Base-by-base conservation (phyloP, 2,888 invertebrate genomes). In the Nudaria mundana region DNA sequence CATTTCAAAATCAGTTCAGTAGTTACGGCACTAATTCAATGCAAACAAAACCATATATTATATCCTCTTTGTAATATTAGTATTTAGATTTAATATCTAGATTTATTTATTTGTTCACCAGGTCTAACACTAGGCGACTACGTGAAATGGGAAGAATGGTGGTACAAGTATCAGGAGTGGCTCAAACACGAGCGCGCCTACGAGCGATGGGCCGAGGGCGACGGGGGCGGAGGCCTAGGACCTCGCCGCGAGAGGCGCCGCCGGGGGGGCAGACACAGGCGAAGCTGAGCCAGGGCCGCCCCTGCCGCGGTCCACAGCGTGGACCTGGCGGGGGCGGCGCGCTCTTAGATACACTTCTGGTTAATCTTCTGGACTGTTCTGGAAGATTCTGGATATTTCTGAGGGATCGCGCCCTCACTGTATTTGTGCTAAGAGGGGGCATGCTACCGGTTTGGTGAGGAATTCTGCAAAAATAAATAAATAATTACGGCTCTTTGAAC, bases 61-160 rank as follows among this genome's bases (percentile, higher is more conserved):
- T 6, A 20, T 7, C 20, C 7, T 20, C 7, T 2, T 5, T 7
- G 5, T 20, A 20, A 1, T 3, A 20, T 3, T 7, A 20, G 20
- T 5, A 5, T 2, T n/a, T 2, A 10, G n/a, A 26, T 13, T 7
- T 12, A 26, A 13, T 11, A 15, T 11, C 10, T 36, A 22, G 5
- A n/a, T 5, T n/a, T 14, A 8, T 16, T n/a, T n/a, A 3, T 15
- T 14, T 30, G 2, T 13, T 18, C 0, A 5, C n/a, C 74, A 86
- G 88, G 88, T 31, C 86, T 95, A 14, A 91, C 92, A 0, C 87
- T 95, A 18, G 92, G 95, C 61, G 96, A 97, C 77, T 97, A 96
- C 73, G 92, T 96, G 46, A 96, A 96, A 76, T 97, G 97, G 96
- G 97, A 97, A 80, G 96, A 96, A 74, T 97, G 97, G 97, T 97